A percentile compares a stretch with the other conserved stretches of the same genome.
phyloP scores from a whole-genome alignment of 2,797 vertebrate species.

The Cuculus canorus region DNA sequence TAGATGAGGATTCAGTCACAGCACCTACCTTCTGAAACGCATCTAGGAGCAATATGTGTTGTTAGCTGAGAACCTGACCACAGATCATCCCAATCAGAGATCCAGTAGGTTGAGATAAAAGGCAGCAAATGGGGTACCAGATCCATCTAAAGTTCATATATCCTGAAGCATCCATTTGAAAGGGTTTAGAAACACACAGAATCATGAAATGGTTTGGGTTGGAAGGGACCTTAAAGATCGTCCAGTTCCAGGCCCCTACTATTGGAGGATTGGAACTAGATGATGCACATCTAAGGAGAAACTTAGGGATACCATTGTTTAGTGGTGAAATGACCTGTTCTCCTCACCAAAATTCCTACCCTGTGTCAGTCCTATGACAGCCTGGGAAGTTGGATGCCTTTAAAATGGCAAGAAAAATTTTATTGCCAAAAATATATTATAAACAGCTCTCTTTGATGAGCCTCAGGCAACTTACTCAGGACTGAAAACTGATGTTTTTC shows the following conservation, averaged over 20 bases:
- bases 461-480: not conserved
- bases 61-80: not conserved
- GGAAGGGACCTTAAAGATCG: too few relatives aligned
- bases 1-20: not conserved
- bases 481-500: not conserved
- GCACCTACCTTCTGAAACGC: not conserved
- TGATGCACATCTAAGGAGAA: not conserved
- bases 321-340: not conserved
- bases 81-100: not conserved
- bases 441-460: not conserved
- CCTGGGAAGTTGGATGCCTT: not conserved
- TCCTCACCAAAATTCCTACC: not conserved
- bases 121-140: not conserved
- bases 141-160: accelerated
- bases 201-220: too few relatives aligned
- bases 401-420: not conserved
- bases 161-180: not conserved
- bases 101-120: not conserved
- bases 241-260: too few relatives aligned
- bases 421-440: not conserved
- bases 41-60: not conserved
- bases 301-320: not conserved
- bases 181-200: not conserved
- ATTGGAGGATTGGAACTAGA: too few relatives aligned
- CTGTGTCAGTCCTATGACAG: not conserved